phyloP scores from a whole-genome alignment of 2,113 vertebrate species.

The Martes martes region DNA sequence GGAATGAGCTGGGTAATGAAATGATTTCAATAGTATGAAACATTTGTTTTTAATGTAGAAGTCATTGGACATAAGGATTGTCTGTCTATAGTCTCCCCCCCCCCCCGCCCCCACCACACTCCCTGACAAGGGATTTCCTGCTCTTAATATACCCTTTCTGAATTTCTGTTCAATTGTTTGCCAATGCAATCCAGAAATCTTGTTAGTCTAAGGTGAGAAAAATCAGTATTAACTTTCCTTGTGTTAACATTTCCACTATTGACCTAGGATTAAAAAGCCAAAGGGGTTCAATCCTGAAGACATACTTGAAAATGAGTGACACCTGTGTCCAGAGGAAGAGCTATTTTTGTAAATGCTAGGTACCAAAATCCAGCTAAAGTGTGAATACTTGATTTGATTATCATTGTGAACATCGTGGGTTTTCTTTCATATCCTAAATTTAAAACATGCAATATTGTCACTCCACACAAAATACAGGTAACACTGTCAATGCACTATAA shows the following conservation, averaged over 20 bases:
- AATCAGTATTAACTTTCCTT: conserved; percentile 61
- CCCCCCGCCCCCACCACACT: neutral
- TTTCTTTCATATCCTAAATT: neutral
- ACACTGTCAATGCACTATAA: neutral
- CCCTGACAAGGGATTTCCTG: conserved; percentile 77
- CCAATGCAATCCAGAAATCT: conserved; percentile 63
- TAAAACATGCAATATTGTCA: neutral
- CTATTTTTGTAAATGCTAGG: neutral
- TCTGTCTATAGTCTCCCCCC: conserved; percentile 53
- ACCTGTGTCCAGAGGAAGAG: neutral
- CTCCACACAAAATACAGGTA: neutral
- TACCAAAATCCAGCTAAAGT: neutral
- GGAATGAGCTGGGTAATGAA: conserved; percentile 75
- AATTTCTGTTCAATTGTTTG: conserved; percentile 74
- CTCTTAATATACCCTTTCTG: conserved; percentile 74
- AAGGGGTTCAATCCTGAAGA: neutral
- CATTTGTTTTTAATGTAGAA: conserved; percentile 85
- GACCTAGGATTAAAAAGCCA: conserved; percentile 52
- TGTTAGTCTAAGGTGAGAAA: conserved; percentile 67
- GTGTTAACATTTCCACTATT: conserved; percentile 67
- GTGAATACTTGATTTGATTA: neutral
- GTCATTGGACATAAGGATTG: conserved; percentile 70
- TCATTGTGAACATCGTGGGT: neutral
- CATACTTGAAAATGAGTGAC: conserved; percentile 12
- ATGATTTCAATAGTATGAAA: conserved; percentile 77